Evolutionary conservation across 2,888 invertebrate genomes (phyloP), one percentile per base, ranked within the genome.

Genomic region (Serrognathus titanus): DNA sequence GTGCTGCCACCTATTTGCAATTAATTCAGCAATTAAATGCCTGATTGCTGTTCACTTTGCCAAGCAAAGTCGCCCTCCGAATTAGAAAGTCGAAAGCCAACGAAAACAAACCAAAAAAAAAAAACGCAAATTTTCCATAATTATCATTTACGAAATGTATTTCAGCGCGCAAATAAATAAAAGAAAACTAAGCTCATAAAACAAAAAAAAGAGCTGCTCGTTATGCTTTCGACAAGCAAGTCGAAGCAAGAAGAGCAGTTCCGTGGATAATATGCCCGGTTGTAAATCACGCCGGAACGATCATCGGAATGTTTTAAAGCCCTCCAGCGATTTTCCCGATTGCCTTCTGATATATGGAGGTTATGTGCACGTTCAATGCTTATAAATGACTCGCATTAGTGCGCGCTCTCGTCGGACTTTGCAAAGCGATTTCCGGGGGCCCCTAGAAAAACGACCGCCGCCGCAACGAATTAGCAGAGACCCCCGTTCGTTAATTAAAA

Each of bases 281-380:
- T 71, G 75, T 75, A 76, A 76, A 76, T 76, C 76, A 75, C 67
- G 67, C 65, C 60, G 55, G 54, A 63, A 65, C 67, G 65, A 72
- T 75, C 73, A 74, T 74, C 71, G 68, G 72, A 72, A 76, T 77
- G 76, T 75, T 78, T 77, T 76, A 76, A 74, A 75, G 73, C 74
- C 73, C 77, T 75, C 76, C 68, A 68, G 77, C 69, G 76, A 76
- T 71, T 72, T 69, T 65, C 71, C 72, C 75, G 76, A 77, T 77
- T 77, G 75, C 74, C 71, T 76, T 72, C 74, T 75, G 75, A 75
- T 75, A 76, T 75, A 76, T 75, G 72, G 73, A 74, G 74, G 74
- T 66, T 74, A 75, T 72, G 72, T 70, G 72, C 68, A 67, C 72
- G 71, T 69, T 71, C 73, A 68, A 69, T 72, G 77, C 75, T 73